Evolutionary conservation across 1,140 invertebrate species (phyloP).

Genomic region (Caerostris darwini): DNA sequence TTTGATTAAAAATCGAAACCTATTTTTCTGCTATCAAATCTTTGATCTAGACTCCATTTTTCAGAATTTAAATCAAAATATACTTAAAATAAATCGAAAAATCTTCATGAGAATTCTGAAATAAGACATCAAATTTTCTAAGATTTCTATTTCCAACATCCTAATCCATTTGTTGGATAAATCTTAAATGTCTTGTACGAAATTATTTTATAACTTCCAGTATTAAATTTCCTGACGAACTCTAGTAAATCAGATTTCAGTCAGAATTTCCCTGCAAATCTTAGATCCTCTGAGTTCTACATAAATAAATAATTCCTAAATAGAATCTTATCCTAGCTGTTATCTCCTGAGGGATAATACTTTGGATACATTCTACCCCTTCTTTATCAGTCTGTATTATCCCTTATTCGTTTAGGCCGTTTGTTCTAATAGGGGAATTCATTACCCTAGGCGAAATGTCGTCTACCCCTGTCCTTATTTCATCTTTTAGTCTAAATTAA

Average conservation of each 20-base stretch:
- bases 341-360: not conserved
- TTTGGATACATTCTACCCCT: not conserved
- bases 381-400: not conserved
- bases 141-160: no score
- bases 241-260: not conserved
- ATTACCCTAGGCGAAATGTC: not conserved
- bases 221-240: not conserved
- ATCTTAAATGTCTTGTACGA: no score
- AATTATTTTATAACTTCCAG: no score
- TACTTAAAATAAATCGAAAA: no score
- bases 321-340: not conserved
- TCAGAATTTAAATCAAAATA: no score
- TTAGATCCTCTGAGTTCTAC: not conserved
- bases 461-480: not conserved
- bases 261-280: not conserved
- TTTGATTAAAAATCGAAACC: no score
- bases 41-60: no score
- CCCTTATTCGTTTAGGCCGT: not conserved
- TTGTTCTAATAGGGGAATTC: conserved; percentile 29
- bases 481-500: not conserved
- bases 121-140: no score
- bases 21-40: no score
- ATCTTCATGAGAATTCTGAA: no score
- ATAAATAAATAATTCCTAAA: not conserved
- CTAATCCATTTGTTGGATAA: no score